Conservation (phyloP, 2,113 vertebrate genomes). For the Athene noctua region DNA sequence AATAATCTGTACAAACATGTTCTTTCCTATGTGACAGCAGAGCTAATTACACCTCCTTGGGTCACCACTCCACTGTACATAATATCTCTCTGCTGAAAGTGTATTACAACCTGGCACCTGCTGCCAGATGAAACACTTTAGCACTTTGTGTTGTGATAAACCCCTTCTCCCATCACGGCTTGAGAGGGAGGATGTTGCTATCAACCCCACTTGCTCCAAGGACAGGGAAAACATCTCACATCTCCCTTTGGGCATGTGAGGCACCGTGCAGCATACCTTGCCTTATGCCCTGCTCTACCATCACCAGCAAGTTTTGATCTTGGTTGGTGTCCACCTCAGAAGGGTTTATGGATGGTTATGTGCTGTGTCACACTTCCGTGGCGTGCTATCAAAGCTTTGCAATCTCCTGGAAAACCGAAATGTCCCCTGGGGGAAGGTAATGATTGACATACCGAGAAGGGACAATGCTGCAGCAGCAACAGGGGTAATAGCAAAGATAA, state of each 20-base stretch:
- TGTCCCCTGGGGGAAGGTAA: neutral
- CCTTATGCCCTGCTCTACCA: neutral
- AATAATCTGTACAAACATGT: slow-evolving; percentile 45
- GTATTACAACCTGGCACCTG: neutral
- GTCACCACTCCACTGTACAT: slow-evolving; percentile 21
- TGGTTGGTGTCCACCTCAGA: neutral
- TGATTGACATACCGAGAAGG: neutral
- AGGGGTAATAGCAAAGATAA: neutral
- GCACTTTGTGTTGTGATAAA: neutral
- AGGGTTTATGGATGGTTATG: neutral
- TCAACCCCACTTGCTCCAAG: neutral
- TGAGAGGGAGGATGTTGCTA: neutral
- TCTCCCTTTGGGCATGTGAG: fast-evolving
- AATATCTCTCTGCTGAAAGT: neutral
- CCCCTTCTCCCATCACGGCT: neutral
- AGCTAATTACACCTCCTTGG: slow-evolving; percentile 53
- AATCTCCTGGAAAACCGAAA: neutral
- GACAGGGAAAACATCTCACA: neutral
- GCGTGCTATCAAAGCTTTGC: neutral
- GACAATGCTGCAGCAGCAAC: neutral
- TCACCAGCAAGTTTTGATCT: neutral
- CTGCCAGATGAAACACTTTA: neutral
- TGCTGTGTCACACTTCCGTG: fast-evolving
- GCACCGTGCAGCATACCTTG: fast-evolving
- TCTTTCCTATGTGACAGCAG: slow-evolving; percentile 12